A percentile compares a stretch with the other conserved stretches of the same genome.
These are phyloP conservation scores for Pandion haliaetus DNA, from an alignment of 2,113 vertebrate species.

Conservation along the genomic window DNA sequence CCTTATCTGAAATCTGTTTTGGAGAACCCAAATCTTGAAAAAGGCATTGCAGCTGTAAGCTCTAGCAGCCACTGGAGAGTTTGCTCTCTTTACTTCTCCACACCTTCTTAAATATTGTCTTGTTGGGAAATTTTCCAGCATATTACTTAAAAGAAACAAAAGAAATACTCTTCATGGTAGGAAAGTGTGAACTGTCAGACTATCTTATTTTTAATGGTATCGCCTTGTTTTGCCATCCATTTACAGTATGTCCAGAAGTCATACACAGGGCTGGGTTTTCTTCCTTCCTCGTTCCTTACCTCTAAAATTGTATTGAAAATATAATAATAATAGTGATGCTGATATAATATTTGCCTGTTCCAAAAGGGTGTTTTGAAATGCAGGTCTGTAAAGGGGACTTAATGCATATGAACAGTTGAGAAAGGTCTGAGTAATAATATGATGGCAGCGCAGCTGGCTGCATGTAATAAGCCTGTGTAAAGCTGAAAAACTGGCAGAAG, in stretches of 20 bases:
- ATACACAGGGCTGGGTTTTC: not conserved
- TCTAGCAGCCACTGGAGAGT: not conserved
- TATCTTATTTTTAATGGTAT: not conserved
- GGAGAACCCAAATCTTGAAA: not conserved
- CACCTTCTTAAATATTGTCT: not conserved
- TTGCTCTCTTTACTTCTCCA: not conserved
- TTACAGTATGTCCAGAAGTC: not conserved
- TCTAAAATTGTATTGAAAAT: not conserved
- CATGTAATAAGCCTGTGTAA: not conserved
- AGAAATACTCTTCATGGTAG: not conserved
- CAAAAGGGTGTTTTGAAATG: not conserved
- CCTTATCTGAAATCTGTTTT: not conserved
- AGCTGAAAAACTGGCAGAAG: not conserved
- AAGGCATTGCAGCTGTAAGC: not conserved
- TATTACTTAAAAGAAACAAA: not conserved
- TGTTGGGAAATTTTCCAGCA: not conserved
- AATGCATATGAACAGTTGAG: not conserved
- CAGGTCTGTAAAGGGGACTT: not conserved
- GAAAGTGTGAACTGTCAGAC: not conserved
- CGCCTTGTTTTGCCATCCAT: not conserved
- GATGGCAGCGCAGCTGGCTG: not conserved
- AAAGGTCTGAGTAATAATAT: not conserved
- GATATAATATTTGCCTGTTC: not conserved
- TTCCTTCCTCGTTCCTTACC: not conserved
- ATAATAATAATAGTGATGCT: not conserved